Conservation (phyloP, 2,797 vertebrate genomes). For the Serranus cabrilla region DNA sequence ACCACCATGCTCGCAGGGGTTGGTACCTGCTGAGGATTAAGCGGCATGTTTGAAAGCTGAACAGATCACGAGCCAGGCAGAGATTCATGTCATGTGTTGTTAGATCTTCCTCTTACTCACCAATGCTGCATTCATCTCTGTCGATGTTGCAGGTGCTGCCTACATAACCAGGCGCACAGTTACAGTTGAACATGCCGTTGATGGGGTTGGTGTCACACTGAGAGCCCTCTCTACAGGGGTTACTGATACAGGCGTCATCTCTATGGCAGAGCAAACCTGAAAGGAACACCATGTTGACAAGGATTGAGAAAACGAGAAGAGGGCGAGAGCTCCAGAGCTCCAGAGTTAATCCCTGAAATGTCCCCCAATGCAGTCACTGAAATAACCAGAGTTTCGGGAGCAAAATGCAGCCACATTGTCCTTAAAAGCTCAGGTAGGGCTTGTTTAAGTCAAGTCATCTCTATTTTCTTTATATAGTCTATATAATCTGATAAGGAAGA, state of each 20-base stretch:
- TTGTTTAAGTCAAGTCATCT: not conserved
- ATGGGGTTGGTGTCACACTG: slow-evolving; percentile 90
- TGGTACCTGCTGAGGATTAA: slow-evolving; percentile 85
- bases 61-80: not conserved
- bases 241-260: slow-evolving; percentile 88
- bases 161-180: slow-evolving; percentile 85
- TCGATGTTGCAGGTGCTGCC: slow-evolving; percentile 87
- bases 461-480: too few relatives aligned
- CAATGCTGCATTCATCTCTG: slow-evolving; percentile 87
- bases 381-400: not conserved
- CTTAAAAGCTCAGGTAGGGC: not conserved
- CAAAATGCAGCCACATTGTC: not conserved
- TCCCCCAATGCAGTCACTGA: not conserved
- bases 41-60: not conserved
- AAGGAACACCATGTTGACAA: slow-evolving; percentile 4
- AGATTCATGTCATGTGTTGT: not conserved
- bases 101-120: slow-evolving; percentile 66
- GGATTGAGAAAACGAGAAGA: not conserved
- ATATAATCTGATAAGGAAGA: slow-evolving; percentile 22
- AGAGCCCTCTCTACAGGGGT: slow-evolving; percentile 86
- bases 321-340: not conserved
- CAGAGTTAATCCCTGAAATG: not conserved
- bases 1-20: slow-evolving; percentile 94
- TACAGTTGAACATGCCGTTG: slow-evolving; percentile 88
- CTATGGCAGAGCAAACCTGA: slow-evolving; percentile 88